Conservation (phyloP, 2,113 vertebrate species). For the Ctenodactylus gundi region DNA sequence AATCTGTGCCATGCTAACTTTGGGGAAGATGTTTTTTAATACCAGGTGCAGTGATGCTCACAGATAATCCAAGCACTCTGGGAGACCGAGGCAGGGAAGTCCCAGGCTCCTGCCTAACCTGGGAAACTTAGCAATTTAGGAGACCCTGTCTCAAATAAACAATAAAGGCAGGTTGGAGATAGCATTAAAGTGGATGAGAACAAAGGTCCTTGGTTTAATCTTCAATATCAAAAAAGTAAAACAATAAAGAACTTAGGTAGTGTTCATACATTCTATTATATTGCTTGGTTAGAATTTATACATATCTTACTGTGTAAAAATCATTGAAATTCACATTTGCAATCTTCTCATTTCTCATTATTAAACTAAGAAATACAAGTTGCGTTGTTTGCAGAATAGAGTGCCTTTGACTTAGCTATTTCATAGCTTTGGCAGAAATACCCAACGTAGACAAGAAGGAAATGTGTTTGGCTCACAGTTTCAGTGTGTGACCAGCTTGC, state of each 20-base stretch:
- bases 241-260: neutral
- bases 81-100: too few relatives aligned
- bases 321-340: neutral
- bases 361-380: neutral
- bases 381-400: neutral
- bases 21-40: too few relatives aligned
- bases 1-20: too few relatives aligned
- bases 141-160: too few relatives aligned
- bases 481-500: neutral
- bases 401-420: neutral
- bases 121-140: too few relatives aligned
- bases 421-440: neutral
- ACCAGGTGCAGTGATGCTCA: too few relatives aligned
- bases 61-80: too few relatives aligned
- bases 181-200: too few relatives aligned
- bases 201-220: too few relatives aligned
- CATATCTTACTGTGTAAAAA: neutral
- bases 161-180: too few relatives aligned
- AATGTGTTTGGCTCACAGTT: neutral
- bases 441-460: neutral
- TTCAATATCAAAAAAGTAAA: rapidly evolving
- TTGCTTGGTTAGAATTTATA: neutral
- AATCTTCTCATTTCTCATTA: neutral
- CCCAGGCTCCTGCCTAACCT: too few relatives aligned
- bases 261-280: neutral